Conservation (phyloP, 2,888 invertebrate species). For the Mechanitis messenoides region DNA sequence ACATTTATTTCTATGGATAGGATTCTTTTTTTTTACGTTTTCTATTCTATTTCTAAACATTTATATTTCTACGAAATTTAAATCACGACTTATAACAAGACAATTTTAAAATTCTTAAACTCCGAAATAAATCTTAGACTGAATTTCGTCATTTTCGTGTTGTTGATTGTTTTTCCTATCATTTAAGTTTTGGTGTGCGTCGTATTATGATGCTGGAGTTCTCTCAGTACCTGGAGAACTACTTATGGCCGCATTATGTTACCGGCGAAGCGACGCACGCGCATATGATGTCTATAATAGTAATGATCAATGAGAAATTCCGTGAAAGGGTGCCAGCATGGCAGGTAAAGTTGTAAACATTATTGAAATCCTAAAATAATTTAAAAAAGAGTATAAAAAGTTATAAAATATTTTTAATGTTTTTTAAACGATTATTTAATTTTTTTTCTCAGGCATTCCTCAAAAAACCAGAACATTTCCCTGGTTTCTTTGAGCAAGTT, state of each 20-base stretch:
- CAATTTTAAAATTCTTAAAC: too few species aligned
- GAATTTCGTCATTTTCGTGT: neutral
- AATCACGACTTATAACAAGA: too few species aligned
- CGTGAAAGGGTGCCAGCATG: conserved; percentile 97
- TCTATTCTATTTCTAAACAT: too few species aligned
- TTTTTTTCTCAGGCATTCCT: conserved; percentile 81
- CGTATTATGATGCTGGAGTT: conserved; percentile 97
- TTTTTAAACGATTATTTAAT: neutral
- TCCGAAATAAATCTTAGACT: too few species aligned
- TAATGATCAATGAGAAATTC: conserved; percentile 99
- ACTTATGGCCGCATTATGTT: conserved; percentile 96
- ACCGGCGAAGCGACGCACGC: conserved; percentile 84
- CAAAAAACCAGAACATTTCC: conserved; percentile 84
- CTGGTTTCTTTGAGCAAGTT: conserved; percentile 89
- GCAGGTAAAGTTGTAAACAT: conserved; percentile 76
- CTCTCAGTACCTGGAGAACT: conserved; percentile 97
- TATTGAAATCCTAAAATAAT: neutral
- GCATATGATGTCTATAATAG: conserved; percentile 98
- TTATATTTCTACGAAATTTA: too few species aligned
- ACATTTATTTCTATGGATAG: too few species aligned
- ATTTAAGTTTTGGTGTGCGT: conserved; percentile 83
- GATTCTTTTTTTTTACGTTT: too few species aligned
- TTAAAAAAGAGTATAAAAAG: neutral
- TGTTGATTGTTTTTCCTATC: neutral
- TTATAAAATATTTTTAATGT: neutral